A percentile compares a stretch with the other conserved stretches of the same genome.
Evolutionary conservation across 2,888 invertebrate genomes (phyloP).

Genomic region (Globia sparganii): DNA sequence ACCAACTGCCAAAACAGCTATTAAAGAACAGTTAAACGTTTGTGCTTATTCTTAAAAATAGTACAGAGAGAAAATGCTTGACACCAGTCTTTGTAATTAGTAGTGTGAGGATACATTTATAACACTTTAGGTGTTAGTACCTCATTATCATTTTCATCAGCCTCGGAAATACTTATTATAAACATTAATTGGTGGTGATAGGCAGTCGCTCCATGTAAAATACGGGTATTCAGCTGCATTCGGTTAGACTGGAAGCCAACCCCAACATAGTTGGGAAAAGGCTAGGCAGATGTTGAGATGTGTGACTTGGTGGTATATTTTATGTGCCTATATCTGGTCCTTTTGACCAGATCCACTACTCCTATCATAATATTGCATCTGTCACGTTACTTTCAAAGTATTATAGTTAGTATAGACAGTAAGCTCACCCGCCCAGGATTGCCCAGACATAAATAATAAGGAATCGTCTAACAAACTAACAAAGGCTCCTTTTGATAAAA

Average conservation of each 20-base stretch:
- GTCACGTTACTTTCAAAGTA: not conserved
- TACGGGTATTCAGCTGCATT: no score
- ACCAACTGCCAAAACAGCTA: slow-evolving; percentile 22
- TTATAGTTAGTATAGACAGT: not conserved
- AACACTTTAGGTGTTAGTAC: not conserved
- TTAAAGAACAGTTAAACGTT: slow-evolving; percentile 45
- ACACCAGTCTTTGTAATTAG: not conserved
- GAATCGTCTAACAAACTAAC: not conserved
- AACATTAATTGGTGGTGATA: not conserved
- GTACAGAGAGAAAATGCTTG: not conserved
- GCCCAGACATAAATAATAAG: not conserved
- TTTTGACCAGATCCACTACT: not conserved
- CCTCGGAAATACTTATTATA: not conserved
- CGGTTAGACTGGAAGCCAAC: no score
- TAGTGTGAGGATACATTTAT: not conserved
- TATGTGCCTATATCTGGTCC: not conserved
- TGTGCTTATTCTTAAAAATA: not conserved
- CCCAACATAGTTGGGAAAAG: no score
- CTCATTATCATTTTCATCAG: not conserved
- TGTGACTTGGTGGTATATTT: not conserved
- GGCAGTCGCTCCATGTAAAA: no score
- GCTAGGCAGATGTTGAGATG: no score
- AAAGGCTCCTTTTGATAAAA: not conserved
- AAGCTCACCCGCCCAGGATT: not conserved
- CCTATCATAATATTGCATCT: not conserved